Evolutionary conservation across 2,888 invertebrate species (phyloP), one percentile per base, ranked within the genome.

Genomic region (Augiades crinisus): DNA sequence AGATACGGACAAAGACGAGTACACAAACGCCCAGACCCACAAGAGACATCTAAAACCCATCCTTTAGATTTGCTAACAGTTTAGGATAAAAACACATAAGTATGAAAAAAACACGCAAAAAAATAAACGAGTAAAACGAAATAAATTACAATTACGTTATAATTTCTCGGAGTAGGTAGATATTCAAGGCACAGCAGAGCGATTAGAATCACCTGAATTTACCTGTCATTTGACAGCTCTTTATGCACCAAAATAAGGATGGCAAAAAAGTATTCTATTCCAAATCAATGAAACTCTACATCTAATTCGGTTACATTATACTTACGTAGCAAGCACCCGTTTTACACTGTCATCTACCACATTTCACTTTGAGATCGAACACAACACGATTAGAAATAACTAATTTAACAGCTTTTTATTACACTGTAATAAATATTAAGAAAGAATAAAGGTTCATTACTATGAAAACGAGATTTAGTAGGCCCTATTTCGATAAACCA

Each of bases 311-410:
- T 70, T 67, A 76, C 69, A 59, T 79, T 74, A 82, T 81, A 88
- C 87, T 88, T 86, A 87, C 87, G 82, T 82, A 81, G 81, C 52
- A 59, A 64, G 57, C 76, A 78, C 78, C 73, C 74, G 80, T 81
- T 86, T 85, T 83, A 85, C 83, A 75, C 78, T 84, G 86, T 87
- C 87, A 85, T 88, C 77, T 74, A 80, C 79, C 86, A 87, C 88
- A 88, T 85, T 87, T 82, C 78, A 79, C 73, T 78, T 64, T 60
- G 55, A 64, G 70, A 74, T 76, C 65, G 70, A 71, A 63, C 74
- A 77, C 77, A 72, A 72, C 71, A 75, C 73, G 41, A 64, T 65
- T 69, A 62, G 61, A 72, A 63, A 67, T 66, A 62, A 62, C 65
- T 67, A 65, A 61, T 59, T 65, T 60, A 60, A 70, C 70, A 54